Conservation (phyloP, 1,140 invertebrate species). For the Lordiphosa mommai region DNA sequence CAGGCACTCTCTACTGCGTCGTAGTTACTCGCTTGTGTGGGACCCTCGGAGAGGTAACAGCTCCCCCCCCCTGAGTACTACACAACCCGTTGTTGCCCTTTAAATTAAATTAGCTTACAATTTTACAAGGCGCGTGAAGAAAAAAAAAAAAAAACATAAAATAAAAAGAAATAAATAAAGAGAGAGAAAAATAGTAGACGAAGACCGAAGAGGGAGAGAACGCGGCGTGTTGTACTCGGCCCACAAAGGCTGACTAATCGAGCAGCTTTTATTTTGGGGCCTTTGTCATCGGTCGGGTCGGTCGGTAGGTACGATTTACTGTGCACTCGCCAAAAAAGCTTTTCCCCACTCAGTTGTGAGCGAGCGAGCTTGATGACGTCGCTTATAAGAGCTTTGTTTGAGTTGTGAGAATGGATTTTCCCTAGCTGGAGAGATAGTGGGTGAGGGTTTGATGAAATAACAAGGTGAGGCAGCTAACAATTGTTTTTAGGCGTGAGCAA, state of each 20-base stretch:
- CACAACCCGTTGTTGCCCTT: constrained; percentile 22
- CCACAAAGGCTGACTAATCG: constrained; percentile 38
- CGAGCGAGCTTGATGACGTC: not conserved
- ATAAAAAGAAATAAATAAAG: not conserved
- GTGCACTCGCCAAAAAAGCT: constrained; percentile 12
- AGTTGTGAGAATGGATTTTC: no score
- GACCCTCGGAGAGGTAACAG: not conserved
- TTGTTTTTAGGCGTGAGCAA: no score
- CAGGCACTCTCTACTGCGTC: constrained; percentile 13
- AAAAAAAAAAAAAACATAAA: constrained; percentile 3
- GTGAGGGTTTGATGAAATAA: no score
- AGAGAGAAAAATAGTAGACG: not conserved
- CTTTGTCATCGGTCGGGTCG: constrained; percentile 28
- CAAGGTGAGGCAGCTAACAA: no score
- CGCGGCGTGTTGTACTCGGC: constrained; percentile 7
- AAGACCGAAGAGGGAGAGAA: constrained; percentile 4
- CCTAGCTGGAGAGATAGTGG: no score
- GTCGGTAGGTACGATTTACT: no score
- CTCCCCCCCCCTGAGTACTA: not conserved
- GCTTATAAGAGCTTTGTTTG: constrained; percentile 10
- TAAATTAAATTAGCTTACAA: constrained; percentile 53
- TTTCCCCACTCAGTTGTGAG: not conserved
- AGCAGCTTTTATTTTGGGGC: constrained; percentile 25
- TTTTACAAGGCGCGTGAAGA: constrained; percentile 31
- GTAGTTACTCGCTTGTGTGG: constrained; percentile 22